Base-by-base conservation (phyloP, 2,888 invertebrate genomes). In the Scaptomyza tumidula region DNA sequence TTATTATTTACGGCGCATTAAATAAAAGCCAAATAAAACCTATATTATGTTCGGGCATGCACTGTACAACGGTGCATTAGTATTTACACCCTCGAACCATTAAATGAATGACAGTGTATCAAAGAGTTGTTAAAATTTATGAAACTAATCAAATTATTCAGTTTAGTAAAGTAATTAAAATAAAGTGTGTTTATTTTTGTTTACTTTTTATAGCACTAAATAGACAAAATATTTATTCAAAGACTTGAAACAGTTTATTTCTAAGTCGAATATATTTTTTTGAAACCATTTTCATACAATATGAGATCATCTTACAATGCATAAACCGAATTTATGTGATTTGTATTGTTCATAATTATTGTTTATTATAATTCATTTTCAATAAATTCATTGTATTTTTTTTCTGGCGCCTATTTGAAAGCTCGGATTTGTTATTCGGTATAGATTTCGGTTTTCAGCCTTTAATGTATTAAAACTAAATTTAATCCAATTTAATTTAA, bases 1-100 rank as follows among this genome's bases (percentile, higher is more conserved):
- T 80, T 80, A 84, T 84, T 88, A 84, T 84, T 84, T 80, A 82
- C 71, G 70, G 53, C 62, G 68, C 72, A 86, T 82, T 84, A 63
- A 88, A 75, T 82, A 60, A 61, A 68, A 67, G 68, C 81, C 63
- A 59, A 68, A 73, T 72, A 78, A 81, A 80, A 59, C 54, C 66
- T 24, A 67, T 57, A 56, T 46, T 37, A 60, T 46, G 14, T 27
- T 46, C 41, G 2, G 31, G 14, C 27, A 10, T 16, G 13, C 14
- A 41, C 33, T 19, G 31, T 37, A 52, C 33, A 39, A 35, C 41
- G 29, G 9, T 35, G 27, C 39, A 49, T 27, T 35, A 33, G 48
- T 29, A 52, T 31, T 33, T 10, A 62, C 31, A 69, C 33, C 24
- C 49, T 33, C n/a, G 9, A 29, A 48, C 43, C 24, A 53, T 10